Evolutionary conservation across 1,140 invertebrate genomes (phyloP).

Genomic region (Brachionus plicatilis): DNA sequence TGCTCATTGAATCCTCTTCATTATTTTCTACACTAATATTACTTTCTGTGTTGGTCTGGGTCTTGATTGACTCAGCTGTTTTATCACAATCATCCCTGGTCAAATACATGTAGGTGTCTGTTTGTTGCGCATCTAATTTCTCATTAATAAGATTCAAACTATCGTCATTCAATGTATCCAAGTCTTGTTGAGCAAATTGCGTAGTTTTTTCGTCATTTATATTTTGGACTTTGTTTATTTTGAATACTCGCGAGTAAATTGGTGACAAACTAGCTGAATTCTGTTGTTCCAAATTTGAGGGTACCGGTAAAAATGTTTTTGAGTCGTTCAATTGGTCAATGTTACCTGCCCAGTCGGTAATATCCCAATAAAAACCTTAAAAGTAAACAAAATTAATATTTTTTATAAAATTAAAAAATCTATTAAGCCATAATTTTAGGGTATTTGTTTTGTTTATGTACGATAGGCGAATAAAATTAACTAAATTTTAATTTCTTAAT

Average conservation of each 20-base stretch:
- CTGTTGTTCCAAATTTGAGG: background rate
- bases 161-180: background rate
- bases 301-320: background rate
- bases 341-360: slow-evolving; percentile 35
- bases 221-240: background rate
- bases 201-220: background rate
- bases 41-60: background rate
- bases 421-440: background rate
- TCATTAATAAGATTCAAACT: slow-evolving; percentile 2
- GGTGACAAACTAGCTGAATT: slow-evolving; percentile 8
- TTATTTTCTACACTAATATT: background rate
- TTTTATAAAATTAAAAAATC: background rate
- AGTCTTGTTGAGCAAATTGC: background rate
- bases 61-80: background rate
- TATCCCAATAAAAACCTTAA: slow-evolving; percentile 40
- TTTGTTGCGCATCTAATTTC: background rate
- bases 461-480: background rate
- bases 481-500: too few relatives aligned
- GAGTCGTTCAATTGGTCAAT: background rate
- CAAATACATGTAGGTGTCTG: slow-evolving; percentile 9
- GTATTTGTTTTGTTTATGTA: background rate
- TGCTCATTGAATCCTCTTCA: background rate
- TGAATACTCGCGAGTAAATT: slow-evolving; percentile 27
- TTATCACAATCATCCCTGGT: slow-evolving; percentile 7
- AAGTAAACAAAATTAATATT: background rate